Conservation (phyloP, 2,113 vertebrate species). For the Stictonetta naevosa region DNA sequence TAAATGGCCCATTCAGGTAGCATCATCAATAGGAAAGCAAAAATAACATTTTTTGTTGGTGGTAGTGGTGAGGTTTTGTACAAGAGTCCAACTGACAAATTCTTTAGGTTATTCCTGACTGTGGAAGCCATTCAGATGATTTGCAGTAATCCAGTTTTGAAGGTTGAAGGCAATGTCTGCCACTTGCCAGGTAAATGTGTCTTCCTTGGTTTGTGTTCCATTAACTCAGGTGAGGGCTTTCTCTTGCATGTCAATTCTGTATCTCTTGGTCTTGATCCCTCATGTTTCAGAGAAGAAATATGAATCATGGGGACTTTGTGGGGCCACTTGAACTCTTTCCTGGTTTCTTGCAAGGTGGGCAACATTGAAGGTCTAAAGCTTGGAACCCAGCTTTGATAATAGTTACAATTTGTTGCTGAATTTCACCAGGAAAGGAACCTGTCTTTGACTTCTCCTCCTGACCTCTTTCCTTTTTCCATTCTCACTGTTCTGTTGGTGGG, state of each 20-base stretch:
- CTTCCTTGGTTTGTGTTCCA: background rate
- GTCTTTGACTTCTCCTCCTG: background rate
- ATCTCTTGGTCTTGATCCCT: background rate
- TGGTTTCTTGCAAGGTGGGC: accelerated
- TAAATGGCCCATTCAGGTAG: background rate
- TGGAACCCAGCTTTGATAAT: background rate
- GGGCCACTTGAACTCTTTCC: background rate
- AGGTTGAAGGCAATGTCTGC: background rate
- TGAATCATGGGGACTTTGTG: background rate
- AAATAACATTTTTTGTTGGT: background rate
- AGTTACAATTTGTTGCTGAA: background rate
- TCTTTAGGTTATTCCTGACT: background rate
- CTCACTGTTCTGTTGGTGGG: background rate
- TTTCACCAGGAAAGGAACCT: background rate
- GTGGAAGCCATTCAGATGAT: background rate
- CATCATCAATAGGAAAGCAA: background rate
- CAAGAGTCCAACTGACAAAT: background rate
- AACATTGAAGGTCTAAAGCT: background rate
- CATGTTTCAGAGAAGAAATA: background rate
- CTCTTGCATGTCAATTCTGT: background rate
- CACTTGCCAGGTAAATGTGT: background rate
- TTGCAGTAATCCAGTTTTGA: background rate
- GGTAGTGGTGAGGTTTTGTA: background rate
- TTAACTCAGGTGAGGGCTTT: background rate
- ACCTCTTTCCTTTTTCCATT: background rate